These are phyloP conservation scores for Drosophila kanekoi DNA, from an alignment of 2,888 invertebrate species.

Conservation along the genomic window DNA sequence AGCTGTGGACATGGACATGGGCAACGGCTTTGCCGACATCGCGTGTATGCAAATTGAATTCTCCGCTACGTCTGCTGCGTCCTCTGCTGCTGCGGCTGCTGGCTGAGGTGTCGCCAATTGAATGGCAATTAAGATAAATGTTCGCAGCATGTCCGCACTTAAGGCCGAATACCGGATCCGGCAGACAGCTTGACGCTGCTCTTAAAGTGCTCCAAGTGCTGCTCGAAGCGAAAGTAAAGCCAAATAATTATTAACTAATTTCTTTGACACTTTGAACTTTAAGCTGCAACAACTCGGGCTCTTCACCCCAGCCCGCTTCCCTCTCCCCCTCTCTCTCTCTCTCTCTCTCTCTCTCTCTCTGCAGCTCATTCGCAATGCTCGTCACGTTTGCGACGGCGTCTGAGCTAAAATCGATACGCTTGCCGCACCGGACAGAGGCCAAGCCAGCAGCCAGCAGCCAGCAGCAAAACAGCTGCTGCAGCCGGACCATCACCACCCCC, in stretches of 20 bases:
- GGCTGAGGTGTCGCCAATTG: constrained; percentile 68
- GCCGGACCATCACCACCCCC: no score
- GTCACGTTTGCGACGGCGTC: constrained; percentile 72
- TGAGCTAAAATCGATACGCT: constrained; percentile 70
- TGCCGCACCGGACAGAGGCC: constrained; percentile 44
- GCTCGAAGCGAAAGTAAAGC: constrained; percentile 23
- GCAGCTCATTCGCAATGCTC: constrained; percentile 53
- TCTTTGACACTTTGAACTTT: constrained; percentile 61
- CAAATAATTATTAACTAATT: constrained; percentile 70
- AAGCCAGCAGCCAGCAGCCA: constrained; percentile 20
- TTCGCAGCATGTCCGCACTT: constrained; percentile 78
- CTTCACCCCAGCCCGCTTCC: neutral
- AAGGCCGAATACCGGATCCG: constrained; percentile 33
- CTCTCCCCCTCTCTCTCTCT: no score
- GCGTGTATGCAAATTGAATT: constrained; percentile 77
- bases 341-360: no score
- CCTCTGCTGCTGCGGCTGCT: neutral
- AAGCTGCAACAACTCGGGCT: constrained; percentile 11
- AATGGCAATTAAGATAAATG: constrained; percentile 78
- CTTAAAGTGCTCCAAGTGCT: constrained; percentile 26
- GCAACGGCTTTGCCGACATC: constrained; percentile 44
- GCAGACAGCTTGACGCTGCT: constrained; percentile 27
- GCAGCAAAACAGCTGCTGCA: constrained; percentile 46
- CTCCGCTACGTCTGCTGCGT: constrained; percentile 24
- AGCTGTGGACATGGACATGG: constrained; percentile 18